phyloP scores from a whole-genome alignment of 2,797 vertebrate genomes.

The Pantherophis alleghaniensis region DNA sequence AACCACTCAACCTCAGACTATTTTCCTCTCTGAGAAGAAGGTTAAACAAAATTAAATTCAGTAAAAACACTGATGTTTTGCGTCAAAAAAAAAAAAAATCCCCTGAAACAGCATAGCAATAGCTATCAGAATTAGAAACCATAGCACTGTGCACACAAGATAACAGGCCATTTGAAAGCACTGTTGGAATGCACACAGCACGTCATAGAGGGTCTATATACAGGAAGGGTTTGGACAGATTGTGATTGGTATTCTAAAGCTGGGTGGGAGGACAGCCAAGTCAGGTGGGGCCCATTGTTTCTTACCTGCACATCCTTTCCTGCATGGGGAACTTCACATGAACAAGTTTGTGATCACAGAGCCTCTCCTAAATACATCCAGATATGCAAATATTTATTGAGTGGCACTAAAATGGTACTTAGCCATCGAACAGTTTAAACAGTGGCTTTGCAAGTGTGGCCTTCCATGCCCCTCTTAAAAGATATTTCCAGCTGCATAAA shows the following conservation, averaged over 20 bases:
- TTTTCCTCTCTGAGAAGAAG: slow-evolving; percentile 42
- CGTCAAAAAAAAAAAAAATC: not conserved
- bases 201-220: not conserved
- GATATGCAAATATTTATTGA: not conserved
- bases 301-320: not conserved
- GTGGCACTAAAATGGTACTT: not conserved
- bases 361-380: not conserved
- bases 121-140: fast-evolving
- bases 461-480: not conserved
- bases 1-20: not conserved
- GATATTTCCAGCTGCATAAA: not conserved
- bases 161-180: not conserved
- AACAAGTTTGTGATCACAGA: not conserved
- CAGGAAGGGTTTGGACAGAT: not conserved
- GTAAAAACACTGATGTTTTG: slow-evolving; percentile 10
- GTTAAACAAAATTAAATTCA: slow-evolving; percentile 50
- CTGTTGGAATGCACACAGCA: not conserved
- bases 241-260: not conserved
- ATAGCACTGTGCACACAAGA: not conserved
- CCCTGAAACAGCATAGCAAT: not conserved
- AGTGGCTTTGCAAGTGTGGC: not conserved
- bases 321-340: not conserved
- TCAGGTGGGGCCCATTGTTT: not conserved
- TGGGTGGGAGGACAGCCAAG: not conserved
- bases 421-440: not conserved